Percentiles rank a stretch among this genome's conserved stretches.
phyloP scores from a whole-genome alignment of 37 sponge, comb jelly and placozoan genomes.

The Halisarca cf. caerulea region DNA sequence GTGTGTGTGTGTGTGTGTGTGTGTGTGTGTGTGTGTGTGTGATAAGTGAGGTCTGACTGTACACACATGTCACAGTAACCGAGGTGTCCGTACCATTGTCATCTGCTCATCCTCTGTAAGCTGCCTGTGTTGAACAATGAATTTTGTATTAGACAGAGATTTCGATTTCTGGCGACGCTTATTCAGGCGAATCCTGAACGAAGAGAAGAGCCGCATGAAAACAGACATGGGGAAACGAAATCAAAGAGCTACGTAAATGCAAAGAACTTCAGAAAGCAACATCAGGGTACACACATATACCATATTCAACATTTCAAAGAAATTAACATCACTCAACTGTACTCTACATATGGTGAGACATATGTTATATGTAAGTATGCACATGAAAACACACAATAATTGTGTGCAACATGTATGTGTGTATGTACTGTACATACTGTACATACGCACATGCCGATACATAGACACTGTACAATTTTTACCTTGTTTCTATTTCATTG shows the following conservation, averaged over 20 bases:
- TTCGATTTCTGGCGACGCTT: conserved; percentile 82
- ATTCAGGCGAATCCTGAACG: conserved; percentile 78
- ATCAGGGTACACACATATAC: background rate
- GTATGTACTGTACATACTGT: background rate
- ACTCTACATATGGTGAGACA: too few species aligned
- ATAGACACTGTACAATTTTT: background rate
- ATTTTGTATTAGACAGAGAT: conserved; percentile 78
- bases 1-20: conserved; percentile 42
- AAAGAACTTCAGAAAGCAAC: background rate
- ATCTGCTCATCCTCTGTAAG: conserved; percentile 80
- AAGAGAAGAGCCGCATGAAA: background rate
- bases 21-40: background rate
- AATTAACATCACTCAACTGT: too few species aligned
- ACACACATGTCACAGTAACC: background rate
- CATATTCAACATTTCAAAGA: too few species aligned
- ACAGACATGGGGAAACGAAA: too few species aligned
- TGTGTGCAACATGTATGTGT: background rate
- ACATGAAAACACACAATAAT: too few species aligned
- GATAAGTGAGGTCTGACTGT: background rate
- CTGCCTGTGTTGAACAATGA: conserved; percentile 88
- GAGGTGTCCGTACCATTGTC: conserved; percentile 76
- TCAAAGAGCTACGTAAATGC: background rate
- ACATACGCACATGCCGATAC: background rate
- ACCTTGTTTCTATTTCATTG: conserved; percentile 97
- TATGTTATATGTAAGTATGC: background rate